Conservation (phyloP, 1,140 invertebrate species). For the Cheumatopsyche charites region DNA sequence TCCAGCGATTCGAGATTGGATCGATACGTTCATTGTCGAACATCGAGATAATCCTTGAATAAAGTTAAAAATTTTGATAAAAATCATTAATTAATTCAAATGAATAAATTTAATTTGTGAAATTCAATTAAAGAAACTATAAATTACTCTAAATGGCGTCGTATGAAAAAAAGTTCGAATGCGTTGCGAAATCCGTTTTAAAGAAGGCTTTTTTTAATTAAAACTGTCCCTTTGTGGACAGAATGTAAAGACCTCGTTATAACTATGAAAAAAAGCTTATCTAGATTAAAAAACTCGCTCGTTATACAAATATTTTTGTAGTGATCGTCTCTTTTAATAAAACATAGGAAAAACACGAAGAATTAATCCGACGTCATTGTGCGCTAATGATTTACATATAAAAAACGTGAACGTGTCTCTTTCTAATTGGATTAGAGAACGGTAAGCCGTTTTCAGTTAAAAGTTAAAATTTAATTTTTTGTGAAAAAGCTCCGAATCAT, state of each 20-base stretch:
- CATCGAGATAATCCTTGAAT: too few species aligned
- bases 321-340: background rate
- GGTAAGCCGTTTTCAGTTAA: background rate
- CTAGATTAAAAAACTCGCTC: background rate
- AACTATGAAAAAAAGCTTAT: conserved; percentile 12
- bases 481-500: too few species aligned
- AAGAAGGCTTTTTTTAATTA: background rate
- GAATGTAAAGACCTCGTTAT: conserved; percentile 16
- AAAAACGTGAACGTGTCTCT: background rate
- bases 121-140: too few species aligned
- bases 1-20: too few species aligned
- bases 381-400: conserved; percentile 14
- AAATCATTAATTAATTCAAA: too few species aligned
- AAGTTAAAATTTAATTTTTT: background rate
- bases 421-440: conserved; percentile 19
- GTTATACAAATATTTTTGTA: background rate
- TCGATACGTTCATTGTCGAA: too few species aligned
- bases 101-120: too few species aligned
- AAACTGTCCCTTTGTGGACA: background rate
- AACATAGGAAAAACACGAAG: background rate
- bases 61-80: too few species aligned
- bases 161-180: background rate
- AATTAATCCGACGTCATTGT: conserved; percentile 9
- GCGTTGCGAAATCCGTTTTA: background rate
- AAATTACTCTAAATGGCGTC: too few species aligned